Evolutionary conservation across 2,113 vertebrate genomes (phyloP).

Genomic region (Myotis brandtii): DNA sequence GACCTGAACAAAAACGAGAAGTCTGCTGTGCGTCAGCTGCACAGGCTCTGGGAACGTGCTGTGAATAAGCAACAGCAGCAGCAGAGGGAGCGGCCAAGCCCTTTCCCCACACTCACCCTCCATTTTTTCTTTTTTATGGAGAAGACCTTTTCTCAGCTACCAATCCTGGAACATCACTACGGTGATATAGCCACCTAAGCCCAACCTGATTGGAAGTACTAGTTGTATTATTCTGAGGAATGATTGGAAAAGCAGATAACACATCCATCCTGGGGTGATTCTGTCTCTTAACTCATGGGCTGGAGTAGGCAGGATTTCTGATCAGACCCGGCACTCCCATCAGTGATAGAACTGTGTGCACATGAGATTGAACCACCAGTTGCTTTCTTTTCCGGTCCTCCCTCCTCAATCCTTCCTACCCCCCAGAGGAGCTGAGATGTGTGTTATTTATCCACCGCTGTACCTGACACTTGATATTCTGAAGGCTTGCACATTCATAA

Average conservation of each 20-base stretch:
- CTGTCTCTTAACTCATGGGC: background rate
- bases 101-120: no score
- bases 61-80: constrained; percentile 41
- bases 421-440: background rate
- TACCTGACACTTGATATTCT: background rate
- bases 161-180: background rate
- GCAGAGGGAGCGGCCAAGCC: background rate
- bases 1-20: constrained; percentile 74
- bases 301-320: background rate
- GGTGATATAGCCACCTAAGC: background rate
- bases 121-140: background rate
- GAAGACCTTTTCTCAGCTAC: background rate
- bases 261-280: background rate
- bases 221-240: background rate
- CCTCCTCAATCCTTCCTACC: background rate
- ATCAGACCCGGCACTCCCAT: background rate
- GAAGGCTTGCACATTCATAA: background rate
- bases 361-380: background rate
- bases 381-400: background rate
- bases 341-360: background rate
- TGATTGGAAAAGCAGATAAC: background rate
- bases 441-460: background rate
- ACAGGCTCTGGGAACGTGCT: constrained; percentile 55
- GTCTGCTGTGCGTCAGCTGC: constrained; percentile 68
- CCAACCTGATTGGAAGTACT: background rate